Evolutionary conservation across 2,888 invertebrate genomes (phyloP).

Genomic region (Amphimallon solstitiale): DNA sequence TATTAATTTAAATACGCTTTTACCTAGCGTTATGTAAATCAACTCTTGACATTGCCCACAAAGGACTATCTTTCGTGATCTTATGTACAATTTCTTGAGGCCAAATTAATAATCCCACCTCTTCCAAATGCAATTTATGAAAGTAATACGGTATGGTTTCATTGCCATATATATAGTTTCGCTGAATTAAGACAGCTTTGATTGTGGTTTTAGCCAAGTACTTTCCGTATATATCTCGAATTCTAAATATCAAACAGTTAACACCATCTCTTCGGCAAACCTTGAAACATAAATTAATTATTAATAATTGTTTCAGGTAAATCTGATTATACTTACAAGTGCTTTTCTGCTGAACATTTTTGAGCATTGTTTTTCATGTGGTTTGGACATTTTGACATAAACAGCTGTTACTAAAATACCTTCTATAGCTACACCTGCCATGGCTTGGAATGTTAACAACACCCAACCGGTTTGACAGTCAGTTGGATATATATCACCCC

Average conservation of each 20-base stretch:
- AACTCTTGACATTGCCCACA: constrained; percentile 78
- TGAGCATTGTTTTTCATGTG: constrained; percentile 58
- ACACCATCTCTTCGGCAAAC: constrained; percentile 65
- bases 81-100: constrained; percentile 86
- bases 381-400: constrained; percentile 75
- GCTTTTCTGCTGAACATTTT: constrained; percentile 77
- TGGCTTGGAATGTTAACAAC: constrained; percentile 49
- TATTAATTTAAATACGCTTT: too few relatives aligned
- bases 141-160: constrained; percentile 79
- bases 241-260: constrained; percentile 80
- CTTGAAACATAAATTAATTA: constrained; percentile 40
- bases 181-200: constrained; percentile 74
- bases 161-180: constrained; percentile 68
- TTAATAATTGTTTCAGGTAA: neutral
- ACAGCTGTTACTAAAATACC: constrained; percentile 63
- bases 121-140: constrained; percentile 73
- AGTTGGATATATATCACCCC: constrained; percentile 55
- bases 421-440: constrained; percentile 53
- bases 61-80: constrained; percentile 81
- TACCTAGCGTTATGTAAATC: constrained; percentile 74
- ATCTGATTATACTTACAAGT: constrained; percentile 64
- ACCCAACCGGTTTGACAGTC: constrained; percentile 52
- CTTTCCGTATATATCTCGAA: constrained; percentile 77
- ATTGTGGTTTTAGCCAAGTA: constrained; percentile 70
- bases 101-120: constrained; percentile 78